Conservation (phyloP, 2,888 invertebrate species). For the Rhogogaster chlorosoma region DNA sequence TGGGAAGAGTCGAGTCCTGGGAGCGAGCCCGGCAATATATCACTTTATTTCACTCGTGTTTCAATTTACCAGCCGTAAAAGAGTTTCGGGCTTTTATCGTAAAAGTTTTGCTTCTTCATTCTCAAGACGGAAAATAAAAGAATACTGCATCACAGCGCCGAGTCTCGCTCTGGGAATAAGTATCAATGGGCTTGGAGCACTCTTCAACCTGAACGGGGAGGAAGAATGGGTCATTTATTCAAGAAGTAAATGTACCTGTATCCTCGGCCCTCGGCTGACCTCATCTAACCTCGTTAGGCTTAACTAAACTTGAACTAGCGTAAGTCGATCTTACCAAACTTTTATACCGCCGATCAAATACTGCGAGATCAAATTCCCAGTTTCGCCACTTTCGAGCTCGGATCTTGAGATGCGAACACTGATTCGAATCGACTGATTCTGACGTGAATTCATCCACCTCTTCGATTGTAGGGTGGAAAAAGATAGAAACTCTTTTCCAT, state of each 20-base stretch:
- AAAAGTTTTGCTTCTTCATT: constrained; percentile 60
- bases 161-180: constrained; percentile 18
- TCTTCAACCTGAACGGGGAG: background rate
- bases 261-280: background rate
- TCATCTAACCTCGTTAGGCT: constrained; percentile 8
- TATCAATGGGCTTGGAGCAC: constrained; percentile 9
- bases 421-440: constrained; percentile 5
- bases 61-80: constrained; percentile 66
- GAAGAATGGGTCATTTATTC: background rate
- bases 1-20: background rate
- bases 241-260: background rate
- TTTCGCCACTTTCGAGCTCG: background rate
- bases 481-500: background rate
- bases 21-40: constrained; percentile 37
- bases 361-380: background rate
- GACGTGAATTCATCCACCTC: background rate
- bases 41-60: constrained; percentile 65
- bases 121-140: constrained; percentile 29
- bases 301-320: constrained; percentile 6
- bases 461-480: background rate
- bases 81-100: constrained; percentile 67
- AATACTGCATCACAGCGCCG: background rate
- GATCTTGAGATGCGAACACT: constrained; percentile 8
- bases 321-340: background rate
- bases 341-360: constrained; percentile 8